These are phyloP conservation scores for Melanargia galathea DNA, from an alignment of 2,888 invertebrate species.

Conservation along the genomic window DNA sequence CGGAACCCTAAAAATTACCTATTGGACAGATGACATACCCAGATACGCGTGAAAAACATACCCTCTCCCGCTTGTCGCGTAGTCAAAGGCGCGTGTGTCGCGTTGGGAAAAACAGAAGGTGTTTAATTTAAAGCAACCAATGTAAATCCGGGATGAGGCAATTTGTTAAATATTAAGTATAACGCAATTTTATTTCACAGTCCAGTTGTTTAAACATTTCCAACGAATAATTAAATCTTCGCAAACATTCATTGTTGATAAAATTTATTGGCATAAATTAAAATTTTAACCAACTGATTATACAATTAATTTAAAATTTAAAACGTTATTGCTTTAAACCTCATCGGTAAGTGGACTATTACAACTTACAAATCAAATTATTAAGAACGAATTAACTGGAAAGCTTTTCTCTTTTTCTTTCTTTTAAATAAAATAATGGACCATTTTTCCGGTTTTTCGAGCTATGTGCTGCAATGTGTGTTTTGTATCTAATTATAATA, in stretches of 20 bases:
- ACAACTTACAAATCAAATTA: constrained; percentile 19
- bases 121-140: neutral
- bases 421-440: neutral
- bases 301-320: constrained; percentile 29
- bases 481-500: too few relatives aligned
- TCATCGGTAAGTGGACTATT: constrained; percentile 11
- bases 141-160: neutral
- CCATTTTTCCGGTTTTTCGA: neutral
- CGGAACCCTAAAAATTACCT: too few relatives aligned
- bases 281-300: constrained; percentile 25
- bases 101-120: too few relatives aligned
- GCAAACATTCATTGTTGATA: constrained; percentile 7
- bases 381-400: constrained; percentile 15
- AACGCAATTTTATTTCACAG: constrained; percentile 7
- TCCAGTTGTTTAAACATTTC: constrained; percentile 13
- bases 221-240: constrained; percentile 7
- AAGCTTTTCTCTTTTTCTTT: constrained; percentile 1
- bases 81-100: too few relatives aligned
- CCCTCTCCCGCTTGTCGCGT: too few relatives aligned
- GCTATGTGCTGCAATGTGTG: too few relatives aligned
- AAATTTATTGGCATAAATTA: constrained; percentile 26
- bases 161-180: neutral
- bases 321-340: constrained; percentile 24
- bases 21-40: too few relatives aligned
- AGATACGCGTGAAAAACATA: too few relatives aligned